These are phyloP conservation scores for Australoheros facetus DNA, from an alignment of 2,797 vertebrate species.

Conservation along the genomic window DNA sequence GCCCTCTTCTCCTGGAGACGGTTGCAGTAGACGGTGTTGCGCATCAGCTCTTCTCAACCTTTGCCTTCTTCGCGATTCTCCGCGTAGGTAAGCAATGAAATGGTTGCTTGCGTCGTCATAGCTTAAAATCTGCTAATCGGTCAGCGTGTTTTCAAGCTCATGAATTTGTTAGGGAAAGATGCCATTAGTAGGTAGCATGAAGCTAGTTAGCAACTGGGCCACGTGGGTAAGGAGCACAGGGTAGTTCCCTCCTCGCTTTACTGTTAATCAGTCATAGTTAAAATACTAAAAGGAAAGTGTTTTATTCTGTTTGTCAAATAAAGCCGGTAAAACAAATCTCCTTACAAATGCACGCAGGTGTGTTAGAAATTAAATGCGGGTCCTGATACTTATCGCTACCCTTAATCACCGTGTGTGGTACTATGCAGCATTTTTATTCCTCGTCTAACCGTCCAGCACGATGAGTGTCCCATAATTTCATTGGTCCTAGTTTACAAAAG, in stretches of 20 bases:
- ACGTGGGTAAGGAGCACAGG: constrained; percentile 49
- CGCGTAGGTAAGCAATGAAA: background rate
- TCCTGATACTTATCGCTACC: too few relatives aligned
- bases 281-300: background rate
- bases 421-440: background rate
- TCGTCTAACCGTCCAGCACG: background rate
- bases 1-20: background rate
- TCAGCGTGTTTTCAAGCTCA: background rate
- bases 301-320: background rate
- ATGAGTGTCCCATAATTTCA: too few relatives aligned
- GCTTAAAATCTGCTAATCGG: rapidly evolving
- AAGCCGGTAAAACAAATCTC: background rate
- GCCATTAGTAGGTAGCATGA: constrained; percentile 2
- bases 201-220: constrained; percentile 42
- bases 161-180: too few relatives aligned
- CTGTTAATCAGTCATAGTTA: background rate
- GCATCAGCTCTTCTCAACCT: rapidly evolving
- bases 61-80: background rate
- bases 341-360: too few relatives aligned
- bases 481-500: background rate
- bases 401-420: too few relatives aligned
- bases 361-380: too few relatives aligned
- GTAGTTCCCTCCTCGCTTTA: background rate
- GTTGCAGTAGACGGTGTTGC: rapidly evolving
- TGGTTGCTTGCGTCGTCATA: rapidly evolving